Evolutionary conservation across 2,888 invertebrate species (phyloP).

Genomic region (Sinopyrophorus schimmeli): DNA sequence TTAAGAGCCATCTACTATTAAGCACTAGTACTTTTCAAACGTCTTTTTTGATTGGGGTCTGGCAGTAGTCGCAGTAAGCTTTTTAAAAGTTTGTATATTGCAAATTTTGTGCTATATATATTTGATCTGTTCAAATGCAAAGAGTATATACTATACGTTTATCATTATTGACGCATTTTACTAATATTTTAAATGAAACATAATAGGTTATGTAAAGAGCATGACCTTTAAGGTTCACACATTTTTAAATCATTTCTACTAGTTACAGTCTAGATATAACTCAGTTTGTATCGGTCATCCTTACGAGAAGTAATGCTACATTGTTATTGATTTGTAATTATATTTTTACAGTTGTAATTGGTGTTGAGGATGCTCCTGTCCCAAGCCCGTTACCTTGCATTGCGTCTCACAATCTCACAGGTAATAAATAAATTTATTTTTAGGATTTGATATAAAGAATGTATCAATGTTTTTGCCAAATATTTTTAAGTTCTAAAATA

Average conservation of each 20-base stretch:
- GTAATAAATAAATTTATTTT: conserved; percentile 30
- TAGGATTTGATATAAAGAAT: too few relatives aligned
- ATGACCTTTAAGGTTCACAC: conserved; percentile 11
- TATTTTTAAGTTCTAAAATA: background rate
- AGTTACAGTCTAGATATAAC: background rate
- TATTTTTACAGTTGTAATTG: background rate
- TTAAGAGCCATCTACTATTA: too few relatives aligned
- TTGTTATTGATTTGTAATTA: background rate
- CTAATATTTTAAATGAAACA: conserved; percentile 9
- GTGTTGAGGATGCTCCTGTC: conserved; percentile 41
- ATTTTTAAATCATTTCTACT: conserved; percentile 7
- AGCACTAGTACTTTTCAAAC: too few relatives aligned
- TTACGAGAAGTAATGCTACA: background rate
- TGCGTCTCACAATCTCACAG: conserved; percentile 43
- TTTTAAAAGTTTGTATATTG: too few relatives aligned
- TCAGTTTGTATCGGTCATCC: background rate
- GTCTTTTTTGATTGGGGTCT: too few relatives aligned
- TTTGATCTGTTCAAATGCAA: too few relatives aligned
- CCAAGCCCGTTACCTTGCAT: conserved; percentile 38
- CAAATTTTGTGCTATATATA: too few relatives aligned
- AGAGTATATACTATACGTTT: too few relatives aligned
- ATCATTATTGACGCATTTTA: conserved; percentile 5
- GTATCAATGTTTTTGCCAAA: too few relatives aligned
- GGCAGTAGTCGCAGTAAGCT: too few relatives aligned
- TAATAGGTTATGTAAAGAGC: conserved; percentile 39